A percentile compares a stretch with the other conserved stretches of the same genome.
Conservation (phyloP, 2,888 invertebrate species). For the Pyrocoelia pectoralis region DNA sequence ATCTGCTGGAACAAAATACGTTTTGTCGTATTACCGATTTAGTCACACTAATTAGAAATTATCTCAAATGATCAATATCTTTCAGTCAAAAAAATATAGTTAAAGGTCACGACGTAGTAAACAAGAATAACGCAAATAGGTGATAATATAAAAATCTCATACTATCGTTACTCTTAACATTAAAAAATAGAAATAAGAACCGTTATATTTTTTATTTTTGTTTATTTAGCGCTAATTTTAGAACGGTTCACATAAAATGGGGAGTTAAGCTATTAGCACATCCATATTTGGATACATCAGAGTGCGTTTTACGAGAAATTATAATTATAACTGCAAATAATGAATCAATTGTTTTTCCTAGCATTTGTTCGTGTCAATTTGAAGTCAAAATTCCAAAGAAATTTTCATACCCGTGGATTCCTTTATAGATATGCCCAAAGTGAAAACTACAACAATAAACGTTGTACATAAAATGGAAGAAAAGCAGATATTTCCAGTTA, state of each 20-base stretch:
- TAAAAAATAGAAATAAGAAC: neutral
- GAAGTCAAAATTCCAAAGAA: neutral
- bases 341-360: neutral
- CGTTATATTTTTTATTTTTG: constrained; percentile 4
- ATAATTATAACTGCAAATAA: neutral
- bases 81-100: neutral
- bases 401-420: neutral
- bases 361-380: neutral
- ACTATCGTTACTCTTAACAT: neutral
- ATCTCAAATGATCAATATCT: neutral
- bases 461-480: neutral
- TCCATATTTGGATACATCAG: neutral
- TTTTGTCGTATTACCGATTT: neutral
- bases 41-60: neutral
- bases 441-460: constrained; percentile 1
- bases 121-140: neutral
- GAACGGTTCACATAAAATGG: neutral
- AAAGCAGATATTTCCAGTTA: neutral
- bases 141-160: constrained; percentile 1
- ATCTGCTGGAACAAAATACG: neutral
- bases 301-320: neutral
- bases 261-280: neutral
- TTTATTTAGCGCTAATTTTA: constrained; percentile 9
- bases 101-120: neutral
- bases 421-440: neutral